Evolutionary conservation across 2,888 invertebrate species (phyloP), one percentile per base, ranked within the genome.

Genomic region (Lepidochrysops patricia): DNA sequence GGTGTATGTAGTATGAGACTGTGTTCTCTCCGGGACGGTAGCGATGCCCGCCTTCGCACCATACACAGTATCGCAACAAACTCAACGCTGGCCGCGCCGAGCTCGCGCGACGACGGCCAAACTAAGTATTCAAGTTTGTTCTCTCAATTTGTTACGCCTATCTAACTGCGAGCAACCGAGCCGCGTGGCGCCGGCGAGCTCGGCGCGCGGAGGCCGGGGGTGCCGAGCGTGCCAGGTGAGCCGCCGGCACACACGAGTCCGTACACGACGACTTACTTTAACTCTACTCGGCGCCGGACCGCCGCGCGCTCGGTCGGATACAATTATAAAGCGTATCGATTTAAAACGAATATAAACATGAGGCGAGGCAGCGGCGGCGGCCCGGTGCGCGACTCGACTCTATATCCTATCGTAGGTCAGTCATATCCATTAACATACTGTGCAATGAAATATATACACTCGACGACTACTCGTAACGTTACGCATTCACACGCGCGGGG

Each of bases 61-160:
- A 57, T 57, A 58, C 62, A 62, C 62, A 32, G 56, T 35, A 54
- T 37, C 61, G 34, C 57, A 29, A 26, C 26, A 50, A 35, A 19
- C 43, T 43, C 19, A 23, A 43, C 43, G 35, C 35, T 48, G 27
- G 58, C 67, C 76, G 72, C 78, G 76, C 70, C 79, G 79, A 78
- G 82, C 76, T 73, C 77, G 72, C 67, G 69, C 63, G 66, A 67
- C 69, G 65, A 68, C 68, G 68, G 68, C 72, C 76, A 68, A 75
- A 76, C 78, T 78, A 77, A 77, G 62, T 76, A 78, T 86, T 84
- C 84, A 85, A 86, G 72, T 76, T 80, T 67, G 68, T 77, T 70
- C 77, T 82, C 81, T 81, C 81, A 88, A 88, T 88, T 88, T 85
- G 83, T 87, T 87, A 83, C 80, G 82, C 85, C 88, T 88, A 88